Conservation (phyloP, 2,888 invertebrate genomes). For the Nysson spinosus region DNA sequence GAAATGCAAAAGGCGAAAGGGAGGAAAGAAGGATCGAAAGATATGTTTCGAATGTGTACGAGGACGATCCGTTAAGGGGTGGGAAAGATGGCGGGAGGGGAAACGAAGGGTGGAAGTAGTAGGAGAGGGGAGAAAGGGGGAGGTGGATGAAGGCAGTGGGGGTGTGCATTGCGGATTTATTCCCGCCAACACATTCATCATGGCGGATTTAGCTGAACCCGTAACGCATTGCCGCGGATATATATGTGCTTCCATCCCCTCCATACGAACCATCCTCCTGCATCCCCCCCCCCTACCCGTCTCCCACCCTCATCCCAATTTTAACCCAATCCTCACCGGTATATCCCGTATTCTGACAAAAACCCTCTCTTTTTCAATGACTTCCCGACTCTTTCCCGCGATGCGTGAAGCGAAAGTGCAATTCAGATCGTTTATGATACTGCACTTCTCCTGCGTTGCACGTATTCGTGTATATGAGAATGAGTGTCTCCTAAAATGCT, state of each 20-base stretch:
- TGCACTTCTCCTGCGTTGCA: slow-evolving; percentile 11
- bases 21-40: slow-evolving; percentile 28
- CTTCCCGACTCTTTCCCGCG: slow-evolving; percentile 64
- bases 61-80: slow-evolving; percentile 53
- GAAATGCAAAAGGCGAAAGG: background rate
- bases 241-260: slow-evolving; percentile 74
- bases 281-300: slow-evolving; percentile 39
- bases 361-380: slow-evolving; percentile 72
- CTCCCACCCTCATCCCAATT: slow-evolving; percentile 57
- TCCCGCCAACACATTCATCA: slow-evolving; percentile 78
- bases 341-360: slow-evolving; percentile 64
- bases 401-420: slow-evolving; percentile 42
- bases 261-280: slow-evolving; percentile 44
- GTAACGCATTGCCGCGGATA: slow-evolving; percentile 77
- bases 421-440: slow-evolving; percentile 36
- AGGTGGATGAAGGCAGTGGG: slow-evolving; percentile 69
- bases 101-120: slow-evolving; percentile 51
- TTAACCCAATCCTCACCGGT: slow-evolving; percentile 59
- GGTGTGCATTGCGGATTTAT: slow-evolving; percentile 78
- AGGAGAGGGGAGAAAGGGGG: slow-evolving; percentile 31
- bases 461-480: background rate
- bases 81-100: slow-evolving; percentile 47
- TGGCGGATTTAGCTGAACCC: slow-evolving; percentile 78
- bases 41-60: slow-evolving; percentile 52
- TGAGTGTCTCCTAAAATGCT: slow-evolving; percentile 24